phyloP scores from a whole-genome alignment of 64 coral and sea anemone species.

The Montipora sp. region DNA sequence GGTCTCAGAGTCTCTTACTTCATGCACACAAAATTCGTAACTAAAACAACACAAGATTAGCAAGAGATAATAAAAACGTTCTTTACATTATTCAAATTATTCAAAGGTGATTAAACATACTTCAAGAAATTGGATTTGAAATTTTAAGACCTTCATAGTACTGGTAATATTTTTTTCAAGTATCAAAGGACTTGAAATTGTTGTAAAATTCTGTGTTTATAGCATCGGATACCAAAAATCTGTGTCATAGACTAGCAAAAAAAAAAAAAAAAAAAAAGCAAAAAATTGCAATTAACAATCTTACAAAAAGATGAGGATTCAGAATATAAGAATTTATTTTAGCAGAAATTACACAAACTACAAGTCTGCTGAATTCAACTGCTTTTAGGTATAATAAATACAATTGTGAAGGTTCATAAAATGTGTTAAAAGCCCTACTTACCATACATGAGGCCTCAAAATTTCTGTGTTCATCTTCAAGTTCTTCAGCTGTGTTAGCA shows the following conservation, averaged over 20 bases:
- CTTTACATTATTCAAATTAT: not conserved
- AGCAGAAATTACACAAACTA: not conserved
- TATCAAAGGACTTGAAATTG: no score
- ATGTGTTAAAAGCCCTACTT: not conserved
- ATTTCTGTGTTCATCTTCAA: constrained; percentile 91
- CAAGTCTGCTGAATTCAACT: not conserved
- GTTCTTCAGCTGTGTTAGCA: constrained; percentile 77
- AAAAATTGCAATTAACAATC: no score
- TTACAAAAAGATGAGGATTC: no score
- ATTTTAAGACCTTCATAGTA: not conserved
- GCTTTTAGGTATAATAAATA: not conserved
- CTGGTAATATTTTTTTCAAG: no score
- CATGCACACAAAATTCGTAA: not conserved
- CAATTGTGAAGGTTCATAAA: not conserved
- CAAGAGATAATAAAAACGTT: not conserved
- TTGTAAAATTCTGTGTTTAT: no score
- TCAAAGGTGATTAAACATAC: constrained; percentile 24
- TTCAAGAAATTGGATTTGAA: constrained; percentile 15
- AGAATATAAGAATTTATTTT: not conserved
- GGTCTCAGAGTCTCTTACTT: not conserved
- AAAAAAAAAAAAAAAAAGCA: no score
- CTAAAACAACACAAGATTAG: constrained; percentile 31
- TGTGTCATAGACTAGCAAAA: no score
- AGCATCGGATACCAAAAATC: no score
- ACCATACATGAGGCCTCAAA: constrained; percentile 92